These are phyloP conservation scores for Synchiropus splendidus DNA, from an alignment of 2,113 vertebrate species.

Conservation along the genomic window DNA sequence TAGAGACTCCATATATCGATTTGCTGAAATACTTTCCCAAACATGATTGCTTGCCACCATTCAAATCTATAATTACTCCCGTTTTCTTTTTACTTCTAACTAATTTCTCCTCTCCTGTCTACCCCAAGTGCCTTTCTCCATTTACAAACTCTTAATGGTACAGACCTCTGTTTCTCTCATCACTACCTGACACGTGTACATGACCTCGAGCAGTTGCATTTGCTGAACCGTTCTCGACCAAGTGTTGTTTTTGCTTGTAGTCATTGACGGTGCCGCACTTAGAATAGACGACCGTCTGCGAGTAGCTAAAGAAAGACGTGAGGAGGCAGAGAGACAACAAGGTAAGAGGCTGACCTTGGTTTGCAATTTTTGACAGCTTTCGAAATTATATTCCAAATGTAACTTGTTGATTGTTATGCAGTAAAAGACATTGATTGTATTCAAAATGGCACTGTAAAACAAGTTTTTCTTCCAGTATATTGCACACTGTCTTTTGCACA, in stretches of 20 bases:
- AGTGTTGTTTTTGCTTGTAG: constrained; percentile 55
- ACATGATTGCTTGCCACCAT: no score
- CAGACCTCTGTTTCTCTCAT: no score
- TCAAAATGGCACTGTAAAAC: neutral
- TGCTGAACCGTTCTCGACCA: neutral
- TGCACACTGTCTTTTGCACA: neutral
- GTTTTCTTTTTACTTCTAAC: no score
- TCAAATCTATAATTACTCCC: no score
- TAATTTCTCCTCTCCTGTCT: no score
- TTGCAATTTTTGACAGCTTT: neutral
- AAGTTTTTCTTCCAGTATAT: neutral
- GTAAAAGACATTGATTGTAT: neutral
- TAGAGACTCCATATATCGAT: no score
- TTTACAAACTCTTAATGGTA: no score
- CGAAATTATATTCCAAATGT: neutral
- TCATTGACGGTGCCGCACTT: constrained; percentile 80
- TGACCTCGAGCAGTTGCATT: no score
- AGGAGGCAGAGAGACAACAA: constrained; percentile 79
- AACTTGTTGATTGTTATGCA: neutral
- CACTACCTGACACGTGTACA: no score
- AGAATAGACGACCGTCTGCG: constrained; percentile 83
- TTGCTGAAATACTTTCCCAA: no score
- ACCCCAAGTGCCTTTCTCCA: no score
- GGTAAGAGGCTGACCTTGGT: constrained; percentile 68
- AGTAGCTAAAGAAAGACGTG: constrained; percentile 84